Evolutionary conservation across 2,888 invertebrate genomes (phyloP).

Genomic region (Sympetrum striolatum): DNA sequence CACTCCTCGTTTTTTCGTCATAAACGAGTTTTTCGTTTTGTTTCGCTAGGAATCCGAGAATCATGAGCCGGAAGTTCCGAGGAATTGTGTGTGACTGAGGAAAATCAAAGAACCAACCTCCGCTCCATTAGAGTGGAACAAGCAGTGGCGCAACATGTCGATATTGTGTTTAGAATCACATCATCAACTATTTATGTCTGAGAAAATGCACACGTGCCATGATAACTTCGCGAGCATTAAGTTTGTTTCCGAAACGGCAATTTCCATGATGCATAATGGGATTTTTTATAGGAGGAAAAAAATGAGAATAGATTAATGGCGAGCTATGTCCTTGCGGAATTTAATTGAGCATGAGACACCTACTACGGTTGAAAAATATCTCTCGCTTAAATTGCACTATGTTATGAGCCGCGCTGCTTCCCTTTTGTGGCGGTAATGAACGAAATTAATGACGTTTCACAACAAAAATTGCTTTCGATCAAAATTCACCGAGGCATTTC

Average conservation of each 20-base stretch:
- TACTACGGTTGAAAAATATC: background rate
- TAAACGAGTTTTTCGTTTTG: slow-evolving; percentile 17
- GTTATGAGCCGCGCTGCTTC: background rate
- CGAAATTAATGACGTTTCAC: background rate
- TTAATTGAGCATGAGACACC: background rate
- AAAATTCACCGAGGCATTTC: no score
- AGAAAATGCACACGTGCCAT: background rate
- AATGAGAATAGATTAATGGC: no score
- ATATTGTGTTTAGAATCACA: background rate
- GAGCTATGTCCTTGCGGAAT: background rate
- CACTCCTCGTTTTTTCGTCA: background rate
- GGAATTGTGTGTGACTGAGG: slow-evolving; percentile 27
- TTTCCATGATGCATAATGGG: background rate
- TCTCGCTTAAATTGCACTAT: background rate
- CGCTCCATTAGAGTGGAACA: slow-evolving; percentile 4
- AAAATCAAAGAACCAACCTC: background rate
- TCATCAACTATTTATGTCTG: background rate
- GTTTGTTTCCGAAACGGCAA: background rate
- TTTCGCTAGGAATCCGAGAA: slow-evolving; percentile 26
- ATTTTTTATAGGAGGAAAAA: background rate
- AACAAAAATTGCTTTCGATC: no score
- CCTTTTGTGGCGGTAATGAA: background rate
- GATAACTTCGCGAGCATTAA: background rate
- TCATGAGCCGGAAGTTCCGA: slow-evolving; percentile 34
- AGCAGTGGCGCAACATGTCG: background rate